Percentiles rank a stretch among this genome's conserved stretches.
Evolutionary conservation across 2,797 vertebrate genomes (phyloP).

Genomic region (Lepidocolaptes lacrymiger): DNA sequence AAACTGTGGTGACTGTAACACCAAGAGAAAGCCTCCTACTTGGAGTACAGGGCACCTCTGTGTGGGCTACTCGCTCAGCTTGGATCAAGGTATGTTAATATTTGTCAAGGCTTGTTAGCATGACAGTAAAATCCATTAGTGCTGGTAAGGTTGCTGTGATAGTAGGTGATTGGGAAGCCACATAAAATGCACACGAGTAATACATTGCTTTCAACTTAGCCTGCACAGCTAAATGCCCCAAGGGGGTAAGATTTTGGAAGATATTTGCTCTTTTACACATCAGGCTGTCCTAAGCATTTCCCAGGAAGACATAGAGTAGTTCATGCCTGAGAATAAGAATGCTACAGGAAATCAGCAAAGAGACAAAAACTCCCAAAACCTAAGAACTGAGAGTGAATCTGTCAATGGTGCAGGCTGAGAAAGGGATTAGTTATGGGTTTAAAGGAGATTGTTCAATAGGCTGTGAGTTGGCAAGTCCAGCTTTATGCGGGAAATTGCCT

Average conservation of each 20-base stretch:
- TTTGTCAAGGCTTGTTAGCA: neutral
- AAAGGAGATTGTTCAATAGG: neutral
- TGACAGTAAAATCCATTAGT: neutral
- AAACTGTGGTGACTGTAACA: neutral
- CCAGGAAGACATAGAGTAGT: neutral
- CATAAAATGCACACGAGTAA: neutral
- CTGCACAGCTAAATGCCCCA: neutral
- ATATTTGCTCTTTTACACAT: neutral
- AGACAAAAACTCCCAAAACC: rapidly evolving
- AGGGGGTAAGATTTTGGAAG: neutral
- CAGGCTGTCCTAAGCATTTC: neutral
- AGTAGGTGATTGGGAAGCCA: neutral
- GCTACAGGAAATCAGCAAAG: neutral
- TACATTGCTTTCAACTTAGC: neutral
- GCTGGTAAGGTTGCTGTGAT: neutral
- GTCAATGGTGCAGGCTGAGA: neutral
- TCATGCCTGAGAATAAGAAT: neutral
- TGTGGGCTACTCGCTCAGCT: neutral
- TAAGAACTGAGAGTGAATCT: neutral
- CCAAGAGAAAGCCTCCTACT: neutral
- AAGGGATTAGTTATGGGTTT: neutral
- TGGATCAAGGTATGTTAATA: neutral
- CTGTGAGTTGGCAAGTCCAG: neutral
- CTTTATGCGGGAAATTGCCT: neutral
- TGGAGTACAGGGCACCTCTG: neutral